These are phyloP conservation scores for Recurvirostra avosetta DNA, from an alignment of 2,113 vertebrate genomes.

Conservation along the genomic window DNA sequence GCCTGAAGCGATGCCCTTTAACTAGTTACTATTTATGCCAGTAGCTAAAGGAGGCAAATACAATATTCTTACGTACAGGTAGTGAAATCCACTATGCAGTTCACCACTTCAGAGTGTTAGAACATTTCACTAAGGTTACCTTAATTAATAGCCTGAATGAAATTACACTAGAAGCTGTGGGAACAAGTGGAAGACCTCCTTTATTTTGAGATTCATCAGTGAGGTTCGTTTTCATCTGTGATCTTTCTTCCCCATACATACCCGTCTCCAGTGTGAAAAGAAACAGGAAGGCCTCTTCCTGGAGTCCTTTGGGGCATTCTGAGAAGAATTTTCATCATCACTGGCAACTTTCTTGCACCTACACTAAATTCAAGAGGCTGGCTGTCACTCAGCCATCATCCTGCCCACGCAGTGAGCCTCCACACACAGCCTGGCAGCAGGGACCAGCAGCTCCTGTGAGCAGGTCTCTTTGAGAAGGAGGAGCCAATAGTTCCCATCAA, in stretches of 20 bases:
- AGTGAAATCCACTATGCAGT: background rate
- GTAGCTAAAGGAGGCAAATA: background rate
- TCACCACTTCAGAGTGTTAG: background rate
- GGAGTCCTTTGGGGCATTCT: background rate
- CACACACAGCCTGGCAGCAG: fast-evolving
- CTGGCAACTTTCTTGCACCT: background rate
- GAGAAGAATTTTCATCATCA: background rate
- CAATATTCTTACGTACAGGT: background rate
- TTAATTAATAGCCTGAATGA: background rate
- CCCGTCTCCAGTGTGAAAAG: background rate
- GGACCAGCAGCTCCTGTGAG: background rate
- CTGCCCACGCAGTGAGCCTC: fast-evolving
- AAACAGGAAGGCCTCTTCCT: background rate
- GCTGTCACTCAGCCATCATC: background rate
- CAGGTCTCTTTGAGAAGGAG: background rate
- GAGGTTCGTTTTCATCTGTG: background rate
- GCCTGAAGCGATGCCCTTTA: background rate
- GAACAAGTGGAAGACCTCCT: background rate
- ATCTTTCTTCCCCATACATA: background rate
- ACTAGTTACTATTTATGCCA: background rate
- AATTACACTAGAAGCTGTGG: background rate
- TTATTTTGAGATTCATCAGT: background rate
- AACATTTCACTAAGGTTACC: background rate
- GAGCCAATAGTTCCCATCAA: background rate
- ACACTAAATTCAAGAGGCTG: background rate